Conservation (phyloP, 2,113 vertebrate species). For the Canis aureus region DNA sequence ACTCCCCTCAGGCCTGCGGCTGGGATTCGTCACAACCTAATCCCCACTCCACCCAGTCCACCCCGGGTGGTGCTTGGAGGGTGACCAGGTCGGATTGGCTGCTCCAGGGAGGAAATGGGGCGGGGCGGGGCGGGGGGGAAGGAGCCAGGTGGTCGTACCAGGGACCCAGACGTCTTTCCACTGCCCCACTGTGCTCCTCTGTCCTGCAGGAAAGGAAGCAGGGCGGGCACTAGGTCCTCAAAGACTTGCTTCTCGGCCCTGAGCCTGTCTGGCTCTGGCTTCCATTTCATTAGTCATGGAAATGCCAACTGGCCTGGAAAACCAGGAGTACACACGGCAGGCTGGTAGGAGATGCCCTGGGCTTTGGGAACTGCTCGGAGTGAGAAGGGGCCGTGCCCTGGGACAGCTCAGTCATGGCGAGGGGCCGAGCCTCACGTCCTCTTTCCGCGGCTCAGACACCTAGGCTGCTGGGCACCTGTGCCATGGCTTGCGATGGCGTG, state of each 20-base stretch:
- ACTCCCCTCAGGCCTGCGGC: background rate
- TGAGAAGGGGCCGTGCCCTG: background rate
- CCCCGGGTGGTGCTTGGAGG: background rate
- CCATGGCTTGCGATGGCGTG: rapidly evolving
- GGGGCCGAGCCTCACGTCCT: background rate
- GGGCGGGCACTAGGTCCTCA: background rate
- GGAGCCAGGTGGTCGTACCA: background rate
- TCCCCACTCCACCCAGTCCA: background rate
- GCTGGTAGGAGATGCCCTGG: background rate
- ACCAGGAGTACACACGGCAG: background rate
- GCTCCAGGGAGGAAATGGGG: background rate
- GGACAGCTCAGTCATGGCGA: background rate
- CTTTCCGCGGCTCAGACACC: background rate
- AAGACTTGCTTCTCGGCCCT: slow-evolving; percentile 17
- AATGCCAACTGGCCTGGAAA: slow-evolving; percentile 69
- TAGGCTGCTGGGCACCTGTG: no score
- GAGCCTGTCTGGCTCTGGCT: slow-evolving; percentile 51
- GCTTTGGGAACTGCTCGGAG: background rate
- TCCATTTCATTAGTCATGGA: slow-evolving; percentile 45
- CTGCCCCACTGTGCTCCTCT: background rate
- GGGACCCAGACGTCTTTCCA: background rate
- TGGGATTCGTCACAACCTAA: background rate
- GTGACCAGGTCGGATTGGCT: background rate
- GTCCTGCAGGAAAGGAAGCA: background rate
- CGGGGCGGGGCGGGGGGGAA: background rate